phyloP scores from a whole-genome alignment of 2,797 vertebrate genomes.

The Coilia nasus region DNA sequence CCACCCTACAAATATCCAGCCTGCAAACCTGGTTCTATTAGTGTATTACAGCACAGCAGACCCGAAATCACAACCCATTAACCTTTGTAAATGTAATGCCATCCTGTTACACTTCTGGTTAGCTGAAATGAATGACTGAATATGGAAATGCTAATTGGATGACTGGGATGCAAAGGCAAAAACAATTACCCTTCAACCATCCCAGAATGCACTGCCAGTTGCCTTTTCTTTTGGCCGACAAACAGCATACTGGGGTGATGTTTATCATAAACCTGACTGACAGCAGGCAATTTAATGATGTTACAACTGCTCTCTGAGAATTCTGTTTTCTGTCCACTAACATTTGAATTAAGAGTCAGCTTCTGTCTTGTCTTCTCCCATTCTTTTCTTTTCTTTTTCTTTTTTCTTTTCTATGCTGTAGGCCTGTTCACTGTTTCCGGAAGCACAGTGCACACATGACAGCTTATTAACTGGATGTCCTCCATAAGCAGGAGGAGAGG shows the following conservation, averaged over 20 bases:
- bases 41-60: background rate
- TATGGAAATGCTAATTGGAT: background rate
- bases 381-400: background rate
- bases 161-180: background rate
- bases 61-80: background rate
- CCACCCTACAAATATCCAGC: background rate
- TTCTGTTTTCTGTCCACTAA: background rate
- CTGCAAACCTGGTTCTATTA: background rate
- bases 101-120: background rate
- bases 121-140: background rate
- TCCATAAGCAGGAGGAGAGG: background rate
- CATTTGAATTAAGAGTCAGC: background rate
- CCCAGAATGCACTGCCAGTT: background rate
- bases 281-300: background rate
- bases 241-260: background rate
- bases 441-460: background rate
- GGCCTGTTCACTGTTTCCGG: background rate
- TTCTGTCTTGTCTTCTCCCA: background rate
- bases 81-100: background rate
- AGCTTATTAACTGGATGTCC: background rate
- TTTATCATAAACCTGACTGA: background rate
- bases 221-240: background rate
- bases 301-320: background rate
- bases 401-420: background rate
- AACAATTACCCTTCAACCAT: background rate